Percentiles rank a stretch among this genome's conserved stretches.
Evolutionary conservation across 2,113 vertebrate species (phyloP).

Genomic region (Paratilapia polleni): DNA sequence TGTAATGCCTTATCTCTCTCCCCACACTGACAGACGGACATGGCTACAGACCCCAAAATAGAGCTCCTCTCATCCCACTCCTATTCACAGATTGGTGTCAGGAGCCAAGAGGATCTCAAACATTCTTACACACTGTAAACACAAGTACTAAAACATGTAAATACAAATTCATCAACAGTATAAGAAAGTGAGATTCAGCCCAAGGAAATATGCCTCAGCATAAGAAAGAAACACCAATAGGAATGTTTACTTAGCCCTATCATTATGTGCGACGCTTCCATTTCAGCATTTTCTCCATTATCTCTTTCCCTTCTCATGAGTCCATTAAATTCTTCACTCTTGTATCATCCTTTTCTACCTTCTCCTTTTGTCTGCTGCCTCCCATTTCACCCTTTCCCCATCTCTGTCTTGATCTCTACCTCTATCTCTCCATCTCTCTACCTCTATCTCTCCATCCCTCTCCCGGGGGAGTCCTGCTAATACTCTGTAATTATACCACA

Average conservation of each 20-base stretch:
- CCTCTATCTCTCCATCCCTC: slow-evolving; percentile 22
- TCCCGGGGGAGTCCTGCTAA: slow-evolving; percentile 40
- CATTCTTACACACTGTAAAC: neutral
- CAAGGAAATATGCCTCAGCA: neutral
- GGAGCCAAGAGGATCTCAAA: slow-evolving; percentile 40
- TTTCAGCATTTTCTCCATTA: neutral
- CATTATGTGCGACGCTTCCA: neutral
- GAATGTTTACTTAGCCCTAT: neutral
- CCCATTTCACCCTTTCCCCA: neutral
- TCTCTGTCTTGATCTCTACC: slow-evolving; percentile 9
- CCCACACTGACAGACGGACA: slow-evolving; percentile 43
- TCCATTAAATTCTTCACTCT: neutral
- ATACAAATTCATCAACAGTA: neutral
- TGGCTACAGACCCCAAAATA: slow-evolving; percentile 52
- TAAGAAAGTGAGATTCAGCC: neutral
- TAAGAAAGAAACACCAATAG: neutral
- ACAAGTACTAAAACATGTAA: neutral
- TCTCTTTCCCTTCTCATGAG: neutral
- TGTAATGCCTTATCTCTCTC: slow-evolving; percentile 38
- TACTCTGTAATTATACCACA: slow-evolving; percentile 52
- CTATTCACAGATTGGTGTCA: slow-evolving; percentile 41
- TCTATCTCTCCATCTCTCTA: slow-evolving; percentile 22
- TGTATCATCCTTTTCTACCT: neutral
- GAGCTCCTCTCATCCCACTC: slow-evolving; percentile 52
- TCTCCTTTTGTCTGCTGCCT: neutral